These are phyloP conservation scores for Bos indicus DNA, from an alignment of 2,113 vertebrate genomes.

Conservation along the genomic window DNA sequence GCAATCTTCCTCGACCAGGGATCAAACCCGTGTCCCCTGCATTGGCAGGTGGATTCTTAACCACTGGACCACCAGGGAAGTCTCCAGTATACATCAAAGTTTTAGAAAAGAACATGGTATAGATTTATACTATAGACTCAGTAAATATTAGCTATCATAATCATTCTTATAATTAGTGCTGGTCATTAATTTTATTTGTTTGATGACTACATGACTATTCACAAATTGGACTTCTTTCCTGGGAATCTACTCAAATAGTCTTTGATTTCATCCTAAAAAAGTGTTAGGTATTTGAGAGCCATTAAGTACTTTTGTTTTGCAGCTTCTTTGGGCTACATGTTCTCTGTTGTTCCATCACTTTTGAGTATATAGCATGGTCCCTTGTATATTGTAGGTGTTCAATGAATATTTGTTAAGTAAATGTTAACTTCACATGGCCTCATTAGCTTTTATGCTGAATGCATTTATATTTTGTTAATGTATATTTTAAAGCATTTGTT, in stretches of 20 bases:
- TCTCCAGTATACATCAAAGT: background rate
- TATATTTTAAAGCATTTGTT: background rate
- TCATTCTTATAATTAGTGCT: background rate
- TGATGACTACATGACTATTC: background rate
- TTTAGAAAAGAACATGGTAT: background rate
- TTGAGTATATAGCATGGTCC: background rate
- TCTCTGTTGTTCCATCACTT: background rate
- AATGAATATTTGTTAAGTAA: background rate
- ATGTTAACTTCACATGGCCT: background rate
- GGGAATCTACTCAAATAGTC: background rate
- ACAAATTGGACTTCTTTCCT: background rate
- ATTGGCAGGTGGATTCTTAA: background rate
- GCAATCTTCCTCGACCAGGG: background rate
- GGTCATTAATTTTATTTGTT: background rate
- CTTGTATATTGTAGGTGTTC: background rate
- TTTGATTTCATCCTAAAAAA: background rate
- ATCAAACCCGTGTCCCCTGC: fast-evolving
- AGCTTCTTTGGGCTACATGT: background rate
- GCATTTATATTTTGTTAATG: background rate
- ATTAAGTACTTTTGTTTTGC: background rate
- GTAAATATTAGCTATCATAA: background rate
- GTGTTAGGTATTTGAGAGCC: background rate
- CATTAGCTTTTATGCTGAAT: background rate
- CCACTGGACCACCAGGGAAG: background rate
- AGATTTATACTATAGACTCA: background rate